Percentiles rank a stretch among this genome's conserved stretches.
These are phyloP conservation scores for Gryon sp. DNA, from an alignment of 1,140 invertebrate species.

Conservation along the genomic window DNA sequence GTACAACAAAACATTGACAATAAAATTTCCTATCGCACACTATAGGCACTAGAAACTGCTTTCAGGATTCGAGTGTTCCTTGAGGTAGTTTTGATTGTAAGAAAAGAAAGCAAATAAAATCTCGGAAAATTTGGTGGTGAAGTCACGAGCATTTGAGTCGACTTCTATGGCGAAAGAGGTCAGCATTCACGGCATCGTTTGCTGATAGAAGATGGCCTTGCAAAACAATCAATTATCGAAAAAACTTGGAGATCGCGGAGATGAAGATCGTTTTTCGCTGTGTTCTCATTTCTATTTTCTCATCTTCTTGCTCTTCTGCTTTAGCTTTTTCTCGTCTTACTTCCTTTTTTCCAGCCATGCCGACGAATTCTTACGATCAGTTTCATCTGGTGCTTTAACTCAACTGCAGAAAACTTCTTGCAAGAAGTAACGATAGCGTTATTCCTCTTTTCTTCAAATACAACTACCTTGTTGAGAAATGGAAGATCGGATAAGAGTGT, in stretches of 20 bases:
- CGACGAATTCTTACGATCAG: conserved; percentile 68
- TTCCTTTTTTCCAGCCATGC: conserved; percentile 45
- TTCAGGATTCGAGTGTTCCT: conserved; percentile 56
- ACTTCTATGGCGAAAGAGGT: conserved; percentile 56
- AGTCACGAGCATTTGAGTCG: conserved; percentile 43
- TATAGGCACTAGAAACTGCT: conserved; percentile 48
- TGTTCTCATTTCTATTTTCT: conserved; percentile 54
- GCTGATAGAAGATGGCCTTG: conserved; percentile 66
- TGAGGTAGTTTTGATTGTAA: conserved; percentile 49
- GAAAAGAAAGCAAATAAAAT: conserved; percentile 58
- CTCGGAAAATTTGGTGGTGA: conserved; percentile 41
- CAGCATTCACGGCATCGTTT: conserved; percentile 45
- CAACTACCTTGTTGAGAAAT: conserved; percentile 62
- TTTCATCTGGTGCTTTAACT: conserved; percentile 72
- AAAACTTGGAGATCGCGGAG: conserved; percentile 69
- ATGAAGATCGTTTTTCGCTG: conserved; percentile 50
- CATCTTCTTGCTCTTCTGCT: conserved; percentile 42
- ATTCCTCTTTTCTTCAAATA: conserved; percentile 64
- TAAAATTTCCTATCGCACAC: conserved; percentile 41
- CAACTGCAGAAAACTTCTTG: conserved; percentile 70
- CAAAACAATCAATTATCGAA: conserved; percentile 77
- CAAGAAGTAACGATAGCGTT: conserved; percentile 64
- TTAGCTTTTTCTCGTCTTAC: conserved; percentile 48
- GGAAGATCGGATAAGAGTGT: conserved; percentile 62
- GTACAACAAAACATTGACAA: conserved; percentile 38